Evolutionary conservation across 1,140 invertebrate genomes (phyloP).

Genomic region (Drosophila nannoptera): DNA sequence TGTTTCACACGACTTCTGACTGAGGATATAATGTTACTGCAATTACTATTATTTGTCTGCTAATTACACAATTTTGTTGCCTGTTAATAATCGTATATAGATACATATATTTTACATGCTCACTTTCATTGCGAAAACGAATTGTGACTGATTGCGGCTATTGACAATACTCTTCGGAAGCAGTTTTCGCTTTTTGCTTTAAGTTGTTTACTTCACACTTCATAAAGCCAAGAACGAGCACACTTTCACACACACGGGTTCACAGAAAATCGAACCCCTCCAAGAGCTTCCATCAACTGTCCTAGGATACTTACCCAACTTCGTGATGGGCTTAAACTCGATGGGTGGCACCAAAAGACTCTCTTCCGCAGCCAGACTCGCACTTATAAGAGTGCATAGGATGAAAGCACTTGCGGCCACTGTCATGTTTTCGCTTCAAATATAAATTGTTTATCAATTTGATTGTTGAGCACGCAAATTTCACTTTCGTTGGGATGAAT

Average conservation of each 20-base stretch:
- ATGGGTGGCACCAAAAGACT: constrained; percentile 31
- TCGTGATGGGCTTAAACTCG: constrained; percentile 55
- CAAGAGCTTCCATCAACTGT: too few relatives aligned
- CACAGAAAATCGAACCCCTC: too few relatives aligned
- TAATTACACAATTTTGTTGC: constrained; percentile 28
- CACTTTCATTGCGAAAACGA: background rate
- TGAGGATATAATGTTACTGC: background rate
- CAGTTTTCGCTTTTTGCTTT: background rate
- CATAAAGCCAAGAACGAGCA: too few relatives aligned
- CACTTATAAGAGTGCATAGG: constrained; percentile 23
- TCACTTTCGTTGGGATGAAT: constrained; percentile 18
- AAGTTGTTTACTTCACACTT: background rate
- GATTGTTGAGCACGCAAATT: constrained; percentile 2
- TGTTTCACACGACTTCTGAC: constrained; percentile 28
- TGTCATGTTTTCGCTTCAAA: constrained; percentile 31
- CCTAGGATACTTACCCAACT: constrained; percentile 52
- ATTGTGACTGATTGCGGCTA: background rate
- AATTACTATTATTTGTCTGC: constrained; percentile 34
- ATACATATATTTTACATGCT: background rate
- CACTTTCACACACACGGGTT: too few relatives aligned
- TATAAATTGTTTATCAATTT: background rate
- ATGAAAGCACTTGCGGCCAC: constrained; percentile 4
- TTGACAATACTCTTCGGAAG: background rate
- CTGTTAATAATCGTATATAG: background rate
- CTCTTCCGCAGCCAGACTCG: constrained; percentile 35